Evolutionary conservation across 2,888 invertebrate species (phyloP), one percentile per base, ranked within the genome.

Genomic region (Subacronicta megacephala): DNA sequence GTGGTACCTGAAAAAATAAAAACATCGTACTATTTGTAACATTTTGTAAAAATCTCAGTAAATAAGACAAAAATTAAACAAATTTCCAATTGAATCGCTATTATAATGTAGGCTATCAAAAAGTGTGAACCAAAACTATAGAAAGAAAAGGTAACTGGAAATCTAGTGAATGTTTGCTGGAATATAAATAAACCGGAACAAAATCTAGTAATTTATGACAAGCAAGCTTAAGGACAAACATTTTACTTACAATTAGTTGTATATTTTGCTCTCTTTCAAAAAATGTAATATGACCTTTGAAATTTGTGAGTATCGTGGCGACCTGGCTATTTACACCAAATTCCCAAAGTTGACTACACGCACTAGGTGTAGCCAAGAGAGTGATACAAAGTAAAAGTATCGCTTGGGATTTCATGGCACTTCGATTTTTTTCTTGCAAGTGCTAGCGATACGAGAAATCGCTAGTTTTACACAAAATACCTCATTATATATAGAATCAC

Each of bases 1-100:
- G 10, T 20, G 66, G 66, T 38, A 62, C 52, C 66, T 66, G 52
- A 35, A 47, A 61, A 61, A 33, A 23, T 10, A 26, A 26, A 7
- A 7, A 7, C 4, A 23, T 6, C 2, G 2, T 29, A 29, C 12
- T 29, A n/a, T 31, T n/a, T n/a, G n/a, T n/a, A n/a, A n/a, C n/a
- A n/a, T n/a, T n/a, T n/a, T n/a, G n/a, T n/a, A n/a, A n/a, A n/a
- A n/a, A n/a, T n/a, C 15, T 17, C 26, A n/a, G 13, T 55, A 7
- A 17, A 20, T 20, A 6, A 20, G 20, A 7, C 6, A 1, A 3
- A 6, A 20, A 6, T 20, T n/a, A n/a, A n/a, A n/a, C n/a, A n/a
- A n/a, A n/a, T n/a, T n/a, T n/a, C n/a, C n/a, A n/a, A n/a, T n/a
- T n/a, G n/a, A n/a, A n/a, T n/a, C n/a, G n/a, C n/a, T n/a, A n/a